Evolutionary conservation across 2,888 invertebrate genomes (phyloP).

Genomic region (Athrips mouffetella): DNA sequence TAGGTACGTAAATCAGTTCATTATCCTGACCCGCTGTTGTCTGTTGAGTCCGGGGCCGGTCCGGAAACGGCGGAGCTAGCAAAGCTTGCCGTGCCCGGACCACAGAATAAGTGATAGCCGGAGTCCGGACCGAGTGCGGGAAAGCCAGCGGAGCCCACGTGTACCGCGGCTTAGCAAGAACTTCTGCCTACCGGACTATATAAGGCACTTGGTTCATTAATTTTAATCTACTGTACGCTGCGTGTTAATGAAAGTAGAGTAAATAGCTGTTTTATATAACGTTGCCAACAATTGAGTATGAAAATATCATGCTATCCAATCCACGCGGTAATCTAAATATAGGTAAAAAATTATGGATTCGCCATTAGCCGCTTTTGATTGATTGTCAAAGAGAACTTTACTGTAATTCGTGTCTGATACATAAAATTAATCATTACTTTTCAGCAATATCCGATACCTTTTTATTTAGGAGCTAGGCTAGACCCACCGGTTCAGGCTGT

Average conservation of each 20-base stretch:
- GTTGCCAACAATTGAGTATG: constrained; percentile 1
- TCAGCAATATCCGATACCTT: too few relatives aligned
- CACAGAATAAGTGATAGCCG: too few relatives aligned
- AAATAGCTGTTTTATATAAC: not conserved
- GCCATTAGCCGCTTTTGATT: constrained; percentile 2
- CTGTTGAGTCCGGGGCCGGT: not conserved
- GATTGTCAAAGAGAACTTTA: too few relatives aligned
- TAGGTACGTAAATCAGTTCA: constrained; percentile 14
- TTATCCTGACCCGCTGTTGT: constrained; percentile 3
- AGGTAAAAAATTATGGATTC: not conserved
- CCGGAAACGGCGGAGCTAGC: not conserved
- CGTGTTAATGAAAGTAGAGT: constrained; percentile 2
- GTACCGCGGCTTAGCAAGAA: constrained; percentile 7
- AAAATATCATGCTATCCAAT: not conserved
- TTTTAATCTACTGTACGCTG: constrained; percentile 11
- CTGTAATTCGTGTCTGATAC: too few relatives aligned
- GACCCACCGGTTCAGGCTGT: too few relatives aligned
- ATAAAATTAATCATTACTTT: not conserved
- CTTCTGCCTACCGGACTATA: constrained; percentile 5
- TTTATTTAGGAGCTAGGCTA: too few relatives aligned
- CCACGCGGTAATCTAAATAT: not conserved
- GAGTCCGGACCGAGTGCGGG: too few relatives aligned
- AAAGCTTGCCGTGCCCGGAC: not conserved
- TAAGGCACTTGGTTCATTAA: constrained; percentile 9
- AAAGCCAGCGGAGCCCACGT: not conserved